Conservation (phyloP, 2,888 invertebrate genomes). For the Parnassius orleans region DNA sequence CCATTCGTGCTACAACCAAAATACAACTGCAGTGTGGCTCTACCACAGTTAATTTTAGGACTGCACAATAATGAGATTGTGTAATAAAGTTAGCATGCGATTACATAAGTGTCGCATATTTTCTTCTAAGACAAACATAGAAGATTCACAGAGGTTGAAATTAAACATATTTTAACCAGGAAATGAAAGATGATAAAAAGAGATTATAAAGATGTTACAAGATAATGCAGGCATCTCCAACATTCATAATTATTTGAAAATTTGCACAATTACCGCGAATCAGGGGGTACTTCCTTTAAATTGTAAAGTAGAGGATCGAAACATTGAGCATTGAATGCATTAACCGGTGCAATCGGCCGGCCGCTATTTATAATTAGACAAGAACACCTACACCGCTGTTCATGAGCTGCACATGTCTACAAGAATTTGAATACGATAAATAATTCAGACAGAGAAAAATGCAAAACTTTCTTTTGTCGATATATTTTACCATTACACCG, state of each 20-base stretch:
- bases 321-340: slow-evolving; percentile 39
- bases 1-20: no score
- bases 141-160: no score
- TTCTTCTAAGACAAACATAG: no score
- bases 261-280: slow-evolving; percentile 66
- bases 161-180: slow-evolving; percentile 24
- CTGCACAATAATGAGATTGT: no score
- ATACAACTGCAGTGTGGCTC: no score
- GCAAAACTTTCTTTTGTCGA: no score
- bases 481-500: no score
- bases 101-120: no score
- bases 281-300: slow-evolving; percentile 71
- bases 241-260: slow-evolving; percentile 72
- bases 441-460: not conserved
- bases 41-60: not conserved
- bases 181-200: no score
- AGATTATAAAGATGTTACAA: slow-evolving; percentile 41
- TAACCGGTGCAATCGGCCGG: slow-evolving; percentile 41
- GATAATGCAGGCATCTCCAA: slow-evolving; percentile 58
- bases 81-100: no score
- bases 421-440: not conserved
- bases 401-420: not conserved
- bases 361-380: slow-evolving; percentile 20
- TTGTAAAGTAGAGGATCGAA: slow-evolving; percentile 54
- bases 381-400: not conserved